Evolutionary conservation across 2,113 vertebrate genomes (phyloP).

Genomic region (Sorex fumeus): DNA sequence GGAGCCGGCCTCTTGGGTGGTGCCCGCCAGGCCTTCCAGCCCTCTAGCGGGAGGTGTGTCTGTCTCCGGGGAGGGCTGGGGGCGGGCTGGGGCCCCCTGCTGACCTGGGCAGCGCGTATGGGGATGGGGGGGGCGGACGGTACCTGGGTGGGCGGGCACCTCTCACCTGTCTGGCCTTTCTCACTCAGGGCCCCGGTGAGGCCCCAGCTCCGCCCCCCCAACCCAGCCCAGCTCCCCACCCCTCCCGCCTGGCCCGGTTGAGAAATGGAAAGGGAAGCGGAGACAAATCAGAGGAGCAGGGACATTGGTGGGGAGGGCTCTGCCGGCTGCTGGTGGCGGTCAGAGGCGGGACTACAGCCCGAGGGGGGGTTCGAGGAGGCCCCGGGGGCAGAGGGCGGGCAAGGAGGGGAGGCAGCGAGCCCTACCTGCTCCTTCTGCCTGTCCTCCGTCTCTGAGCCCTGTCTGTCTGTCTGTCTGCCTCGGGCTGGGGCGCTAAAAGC

Average conservation of each 20-base stretch:
- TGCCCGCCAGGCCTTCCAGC: conserved; percentile 12
- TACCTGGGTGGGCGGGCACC: neutral
- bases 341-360: neutral
- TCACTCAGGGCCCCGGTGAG: neutral
- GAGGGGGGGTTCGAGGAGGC: neutral
- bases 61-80: neutral
- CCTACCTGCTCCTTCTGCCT: conserved; percentile 88
- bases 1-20: conserved; percentile 67
- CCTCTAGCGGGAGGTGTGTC: conserved; percentile 7
- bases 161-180: neutral
- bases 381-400: neutral
- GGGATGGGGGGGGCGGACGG: neutral
- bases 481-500: conserved; percentile 84
- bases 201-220: neutral
- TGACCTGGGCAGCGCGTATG: neutral
- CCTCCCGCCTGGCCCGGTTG: conserved; percentile 38
- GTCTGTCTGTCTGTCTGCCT: conserved; percentile 84
- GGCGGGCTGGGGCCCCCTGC: neutral
- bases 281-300: neutral
- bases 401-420: conserved; percentile 65
- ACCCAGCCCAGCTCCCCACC: neutral
- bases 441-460: conserved; percentile 86
- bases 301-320: neutral
- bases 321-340: neutral
- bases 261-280: conserved; percentile 43